Conservation (phyloP, 2,888 invertebrate genomes). For the Eupithecia vulgata region DNA sequence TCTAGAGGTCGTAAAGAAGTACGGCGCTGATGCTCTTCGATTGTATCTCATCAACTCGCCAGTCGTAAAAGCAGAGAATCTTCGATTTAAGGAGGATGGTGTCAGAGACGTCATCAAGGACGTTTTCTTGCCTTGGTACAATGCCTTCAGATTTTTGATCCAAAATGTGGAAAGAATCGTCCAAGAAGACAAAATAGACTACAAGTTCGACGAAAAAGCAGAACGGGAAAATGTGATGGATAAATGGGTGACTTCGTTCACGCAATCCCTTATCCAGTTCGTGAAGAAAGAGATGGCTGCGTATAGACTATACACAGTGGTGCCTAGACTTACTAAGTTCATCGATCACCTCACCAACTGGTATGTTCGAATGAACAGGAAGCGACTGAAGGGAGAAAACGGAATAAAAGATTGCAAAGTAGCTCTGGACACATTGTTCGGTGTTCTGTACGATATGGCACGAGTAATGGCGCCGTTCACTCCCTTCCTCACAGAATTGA, state of each 20-base stretch:
- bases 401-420: conserved; percentile 91
- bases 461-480: conserved; percentile 98
- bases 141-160: conserved; percentile 95
- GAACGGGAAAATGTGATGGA: conserved; percentile 94
- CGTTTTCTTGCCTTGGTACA: conserved; percentile 98
- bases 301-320: conserved; percentile 97
- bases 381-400: conserved; percentile 95
- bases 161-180: conserved; percentile 95
- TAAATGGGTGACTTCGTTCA: conserved; percentile 98
- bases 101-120: conserved; percentile 98
- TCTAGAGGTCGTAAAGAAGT: conserved; percentile 93
- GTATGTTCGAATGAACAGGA: conserved; percentile 99
- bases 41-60: conserved; percentile 99
- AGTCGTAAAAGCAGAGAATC: conserved; percentile 97
- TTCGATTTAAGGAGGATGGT: conserved; percentile 98
- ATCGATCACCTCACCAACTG: conserved; percentile 99
- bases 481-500: conserved; percentile 97
- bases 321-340: conserved; percentile 96
- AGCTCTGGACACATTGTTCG: conserved; percentile 94
- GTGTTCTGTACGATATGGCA: conserved; percentile 94
- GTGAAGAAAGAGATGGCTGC: conserved; percentile 96
- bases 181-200: conserved; percentile 85
- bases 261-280: conserved; percentile 95
- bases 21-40: conserved; percentile 98
- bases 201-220: conserved; percentile 83